Evolutionary conservation across 1,140 invertebrate genomes (phyloP).

Genomic region (Drosophila chauvacae): DNA sequence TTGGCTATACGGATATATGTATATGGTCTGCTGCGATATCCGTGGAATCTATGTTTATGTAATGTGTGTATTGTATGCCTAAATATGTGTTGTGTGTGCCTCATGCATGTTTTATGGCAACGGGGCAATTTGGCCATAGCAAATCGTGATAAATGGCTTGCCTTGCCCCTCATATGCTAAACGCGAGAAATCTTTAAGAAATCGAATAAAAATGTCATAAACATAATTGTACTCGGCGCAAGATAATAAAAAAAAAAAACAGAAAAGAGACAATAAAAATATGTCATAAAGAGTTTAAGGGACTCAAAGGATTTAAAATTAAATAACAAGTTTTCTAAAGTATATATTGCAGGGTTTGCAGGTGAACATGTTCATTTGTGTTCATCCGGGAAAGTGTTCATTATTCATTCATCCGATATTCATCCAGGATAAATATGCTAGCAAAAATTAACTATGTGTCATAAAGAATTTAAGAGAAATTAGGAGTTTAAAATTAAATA

Average conservation of each 20-base stretch:
- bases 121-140: constrained; percentile 39
- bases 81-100: constrained; percentile 24
- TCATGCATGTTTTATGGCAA: constrained; percentile 55
- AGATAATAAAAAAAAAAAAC: constrained; percentile 1
- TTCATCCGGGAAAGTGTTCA: constrained; percentile 8
- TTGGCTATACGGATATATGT: constrained; percentile 13
- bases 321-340: constrained; percentile 20
- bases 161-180: constrained; percentile 52
- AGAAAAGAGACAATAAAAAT: constrained; percentile 49
- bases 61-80: constrained; percentile 50
- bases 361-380: constrained; percentile 13
- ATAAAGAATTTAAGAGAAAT: constrained; percentile 2
- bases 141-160: constrained; percentile 55
- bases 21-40: constrained; percentile 28
- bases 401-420: not conserved
- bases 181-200: constrained; percentile 72
- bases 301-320: constrained; percentile 1
- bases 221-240: constrained; percentile 63
- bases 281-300: constrained; percentile 23
- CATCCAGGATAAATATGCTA: not conserved
- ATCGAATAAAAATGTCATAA: constrained; percentile 77
- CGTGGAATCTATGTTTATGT: constrained; percentile 38
- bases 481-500: constrained; percentile 4
- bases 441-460: too few species aligned
- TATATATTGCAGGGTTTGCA: not conserved